Evolutionary conservation across 1,140 invertebrate genomes (phyloP), one percentile per base, ranked within the genome.

Genomic region (Pristionchus pacificus): DNA sequence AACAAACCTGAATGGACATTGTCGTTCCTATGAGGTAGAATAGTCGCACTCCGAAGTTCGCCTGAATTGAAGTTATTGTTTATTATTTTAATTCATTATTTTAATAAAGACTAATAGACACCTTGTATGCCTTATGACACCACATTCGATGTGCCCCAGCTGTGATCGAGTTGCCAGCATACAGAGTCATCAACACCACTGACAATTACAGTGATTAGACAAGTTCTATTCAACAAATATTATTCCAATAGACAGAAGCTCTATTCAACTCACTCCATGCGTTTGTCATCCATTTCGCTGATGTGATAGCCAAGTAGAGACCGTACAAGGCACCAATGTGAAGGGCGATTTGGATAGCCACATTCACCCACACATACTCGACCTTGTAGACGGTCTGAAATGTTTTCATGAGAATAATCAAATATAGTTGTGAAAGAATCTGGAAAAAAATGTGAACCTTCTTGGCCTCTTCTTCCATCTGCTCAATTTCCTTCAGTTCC

Each of bases 101-200:
- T 49, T 49, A 19, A 49, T 49, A 10, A 49, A 6, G 38, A 10
- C 38, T 49, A 49, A 10, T 49, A 10, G 6, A 10, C 19, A 49
- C 38, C 86, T 95, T 95, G 87, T 95, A 97, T 0, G 93, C 90
- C 78, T 91, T 89, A 85, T 97, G 95, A 6, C 93, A 88, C 93
- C 93, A 97, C 28, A 97, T 87, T 78, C 94, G 88, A 84, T 97
- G 95, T 13, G 92, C 92, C 27, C 95, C 95, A 33, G 92, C 94
- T 19, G 94, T 97, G 66, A 97, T 92, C 19, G 88, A 87, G 27
- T 88, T 59, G 10, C 84, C 87, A 32, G 67, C 68, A 30, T 83
- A 60, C 2, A 68, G 62, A 71, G 72, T 79, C 13, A 72, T 55
- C 28, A 81, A 38, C 49, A 82, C 69, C 24, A 70, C 80, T 81